Evolutionary conservation across 1,140 invertebrate genomes (phyloP), one percentile per base, ranked within the genome.

Genomic region (Polypedilum pembai): DNA sequence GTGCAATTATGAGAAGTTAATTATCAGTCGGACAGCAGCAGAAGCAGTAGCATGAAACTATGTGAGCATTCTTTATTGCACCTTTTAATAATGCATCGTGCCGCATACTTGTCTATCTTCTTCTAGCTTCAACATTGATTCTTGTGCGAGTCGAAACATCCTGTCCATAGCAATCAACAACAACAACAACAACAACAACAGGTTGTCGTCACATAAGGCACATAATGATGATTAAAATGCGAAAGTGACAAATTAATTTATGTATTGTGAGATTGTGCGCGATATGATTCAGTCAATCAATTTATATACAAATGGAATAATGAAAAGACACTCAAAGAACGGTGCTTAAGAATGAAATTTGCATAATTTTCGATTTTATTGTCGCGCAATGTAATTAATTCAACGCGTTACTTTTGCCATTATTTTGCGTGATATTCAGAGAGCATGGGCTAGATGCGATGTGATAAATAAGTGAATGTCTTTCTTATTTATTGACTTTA

Each of bases 281-380:
- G 65, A 69, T 69, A 69, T 69, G 65, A 69, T 69, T 69, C 65
- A 69, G 20, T 69, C 65, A 69, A 69, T 69, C 65, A 69, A 56
- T 56, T n/a, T n/a, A 56, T 56, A n/a, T 56, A 33, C 45, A 15
- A 15, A n/a, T 56, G 8, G 4, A 3, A 56, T 56, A 56, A n/a
- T n/a, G n/a, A n/a, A n/a, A n/a, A n/a, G n/a, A n/a, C n/a, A n/a
- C n/a, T 56, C n/a, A 15, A 56, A 1, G 45, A 56, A 56, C 3
- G 10, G 8, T 56, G 12, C n/a, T 56, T 56, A 4, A 56, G 12
- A 56, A 56, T 56, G 1, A n/a, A 56, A 56, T 12, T 56, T 56
- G 7, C 10, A n/a, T 12, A 45, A 56, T 56, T 56, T 4, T 56
- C 45, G 45, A 12, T 56, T 56, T 56, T 12, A n/a, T 15, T 56